Conservation (phyloP, 2,888 invertebrate genomes). For the Eupithecia vulgata region DNA sequence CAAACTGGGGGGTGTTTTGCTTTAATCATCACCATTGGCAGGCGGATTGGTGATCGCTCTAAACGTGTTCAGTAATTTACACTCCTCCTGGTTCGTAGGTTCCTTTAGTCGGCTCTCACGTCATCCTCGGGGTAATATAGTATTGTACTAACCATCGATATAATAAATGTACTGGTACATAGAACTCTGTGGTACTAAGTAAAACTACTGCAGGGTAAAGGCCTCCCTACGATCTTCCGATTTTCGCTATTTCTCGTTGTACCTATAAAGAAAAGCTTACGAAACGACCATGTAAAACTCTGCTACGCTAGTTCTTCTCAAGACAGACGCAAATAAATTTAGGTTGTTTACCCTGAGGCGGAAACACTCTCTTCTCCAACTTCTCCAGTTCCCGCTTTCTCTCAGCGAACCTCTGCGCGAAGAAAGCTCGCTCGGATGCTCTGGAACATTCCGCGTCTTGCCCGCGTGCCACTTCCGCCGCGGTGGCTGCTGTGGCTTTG, state of each 20-base stretch:
- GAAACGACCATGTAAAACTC: background rate
- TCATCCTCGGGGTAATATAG: too few species aligned
- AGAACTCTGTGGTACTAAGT: too few species aligned
- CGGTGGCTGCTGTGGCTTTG: conserved; percentile 87
- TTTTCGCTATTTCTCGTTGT: background rate
- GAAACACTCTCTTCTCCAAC: conserved; percentile 90
- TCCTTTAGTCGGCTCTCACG: too few species aligned
- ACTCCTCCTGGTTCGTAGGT: too few species aligned
- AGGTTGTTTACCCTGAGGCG: conserved; percentile 72
- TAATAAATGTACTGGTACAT: too few species aligned
- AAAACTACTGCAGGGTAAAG: too few species aligned
- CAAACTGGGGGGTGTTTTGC: too few species aligned
- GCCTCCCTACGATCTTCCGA: background rate
- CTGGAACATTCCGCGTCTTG: conserved; percentile 87
- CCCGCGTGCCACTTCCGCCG: conserved; percentile 88
- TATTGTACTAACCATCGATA: too few species aligned
- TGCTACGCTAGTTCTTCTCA: background rate
- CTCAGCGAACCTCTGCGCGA: conserved; percentile 88
- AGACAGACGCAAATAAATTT: background rate
- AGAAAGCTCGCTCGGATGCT: conserved; percentile 85
- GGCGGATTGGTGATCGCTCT: too few species aligned
- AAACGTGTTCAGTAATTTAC: too few species aligned
- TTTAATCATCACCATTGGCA: too few species aligned
- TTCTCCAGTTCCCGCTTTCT: conserved; percentile 89
- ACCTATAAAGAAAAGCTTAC: background rate